phyloP scores from a whole-genome alignment of 2,888 invertebrate species.

The Mesorhabditis belari region DNA sequence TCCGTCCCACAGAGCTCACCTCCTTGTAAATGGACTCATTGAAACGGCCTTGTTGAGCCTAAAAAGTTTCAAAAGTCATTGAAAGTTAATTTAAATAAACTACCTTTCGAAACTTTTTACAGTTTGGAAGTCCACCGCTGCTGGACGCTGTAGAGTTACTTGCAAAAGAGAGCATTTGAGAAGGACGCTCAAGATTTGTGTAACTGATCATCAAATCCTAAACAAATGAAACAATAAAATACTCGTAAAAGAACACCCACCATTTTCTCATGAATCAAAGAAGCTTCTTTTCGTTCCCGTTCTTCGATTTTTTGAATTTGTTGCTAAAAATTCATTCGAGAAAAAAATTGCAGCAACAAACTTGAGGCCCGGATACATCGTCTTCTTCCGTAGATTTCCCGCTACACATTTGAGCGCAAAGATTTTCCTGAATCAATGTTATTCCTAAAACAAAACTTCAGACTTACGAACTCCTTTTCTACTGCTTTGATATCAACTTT shows the following conservation, averaged over 20 bases:
- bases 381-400: not conserved
- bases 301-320: too few relatives aligned
- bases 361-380: not conserved
- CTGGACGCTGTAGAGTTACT: not conserved
- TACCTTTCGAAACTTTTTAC: not conserved
- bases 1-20: not conserved
- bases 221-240: too few relatives aligned
- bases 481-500: too few relatives aligned
- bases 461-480: too few relatives aligned
- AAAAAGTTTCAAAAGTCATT: not conserved
- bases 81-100: not conserved
- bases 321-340: not conserved
- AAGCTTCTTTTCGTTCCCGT: too few relatives aligned
- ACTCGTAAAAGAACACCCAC: too few relatives aligned
- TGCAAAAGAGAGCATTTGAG: not conserved
- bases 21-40: not conserved
- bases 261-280: too few relatives aligned
- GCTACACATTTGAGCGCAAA: not conserved
- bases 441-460: not conserved
- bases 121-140: not conserved
- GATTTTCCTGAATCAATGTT: not conserved
- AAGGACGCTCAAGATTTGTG: too few relatives aligned
- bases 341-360: too few relatives aligned
- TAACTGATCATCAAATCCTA: too few relatives aligned
- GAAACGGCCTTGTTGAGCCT: not conserved